These are phyloP conservation scores for Momotus momota DNA, from an alignment of 2,797 vertebrate genomes.

Conservation along the genomic window DNA sequence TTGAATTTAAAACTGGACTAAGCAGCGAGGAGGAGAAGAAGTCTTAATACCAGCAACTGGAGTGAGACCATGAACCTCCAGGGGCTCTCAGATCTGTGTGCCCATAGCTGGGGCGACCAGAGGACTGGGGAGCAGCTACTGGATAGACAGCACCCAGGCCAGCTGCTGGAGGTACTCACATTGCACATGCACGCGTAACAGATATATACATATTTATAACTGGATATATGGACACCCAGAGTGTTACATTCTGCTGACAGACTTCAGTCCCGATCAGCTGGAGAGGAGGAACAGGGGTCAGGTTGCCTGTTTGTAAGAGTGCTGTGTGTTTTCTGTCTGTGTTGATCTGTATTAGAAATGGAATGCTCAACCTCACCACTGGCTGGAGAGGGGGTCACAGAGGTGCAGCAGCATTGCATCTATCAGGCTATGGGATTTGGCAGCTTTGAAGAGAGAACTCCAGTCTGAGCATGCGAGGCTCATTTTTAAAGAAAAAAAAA, in stretches of 20 bases:
- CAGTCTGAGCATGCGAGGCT: not conserved
- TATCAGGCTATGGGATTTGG: not conserved
- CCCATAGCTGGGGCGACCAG: not conserved
- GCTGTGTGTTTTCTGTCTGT: not conserved
- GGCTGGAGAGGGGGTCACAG: not conserved
- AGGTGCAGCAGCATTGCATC: not conserved
- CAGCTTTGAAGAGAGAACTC: not conserved
- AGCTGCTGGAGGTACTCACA: not conserved
- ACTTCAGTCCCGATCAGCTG: not conserved
- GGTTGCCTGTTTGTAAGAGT: not conserved
- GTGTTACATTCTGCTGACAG: not conserved
- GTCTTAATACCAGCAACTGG: not conserved
- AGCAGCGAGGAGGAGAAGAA: not conserved
- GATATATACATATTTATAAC: not conserved
- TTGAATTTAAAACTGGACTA: not conserved
- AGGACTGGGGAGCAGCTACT: not conserved
- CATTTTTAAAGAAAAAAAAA: not conserved
- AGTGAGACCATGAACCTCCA: not conserved
- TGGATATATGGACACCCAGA: not conserved
- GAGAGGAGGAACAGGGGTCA: not conserved
- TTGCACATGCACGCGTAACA: not conserved
- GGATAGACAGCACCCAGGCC: not conserved
- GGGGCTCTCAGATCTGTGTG: not conserved
- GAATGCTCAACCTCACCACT: not conserved
- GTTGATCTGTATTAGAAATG: not conserved